These are phyloP conservation scores for Macrotis lagotis DNA, from an alignment of 2,113 vertebrate genomes.

Conservation along the genomic window DNA sequence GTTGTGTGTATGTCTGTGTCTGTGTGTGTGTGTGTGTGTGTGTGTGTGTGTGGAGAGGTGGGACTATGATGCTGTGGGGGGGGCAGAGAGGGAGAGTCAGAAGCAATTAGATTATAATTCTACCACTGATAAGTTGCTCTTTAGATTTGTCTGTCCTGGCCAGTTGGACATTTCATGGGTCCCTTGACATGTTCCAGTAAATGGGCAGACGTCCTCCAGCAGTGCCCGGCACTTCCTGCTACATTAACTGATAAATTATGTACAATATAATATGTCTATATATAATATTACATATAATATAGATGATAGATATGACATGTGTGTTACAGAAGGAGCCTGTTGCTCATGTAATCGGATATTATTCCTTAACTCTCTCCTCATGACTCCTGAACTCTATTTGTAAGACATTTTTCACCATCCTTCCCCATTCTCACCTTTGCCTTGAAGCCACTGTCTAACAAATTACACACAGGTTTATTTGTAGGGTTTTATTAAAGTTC, in stretches of 20 bases:
- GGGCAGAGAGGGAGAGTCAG: not conserved
- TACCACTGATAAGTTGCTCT: not conserved
- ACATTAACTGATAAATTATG: too few relatives aligned
- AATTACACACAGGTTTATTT: not conserved
- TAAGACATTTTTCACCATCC: not conserved
- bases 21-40: too few relatives aligned
- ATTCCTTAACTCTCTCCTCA: not conserved
- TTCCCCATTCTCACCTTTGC: not conserved
- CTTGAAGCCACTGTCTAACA: not conserved
- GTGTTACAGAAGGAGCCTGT: too few relatives aligned
- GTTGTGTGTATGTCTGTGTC: too few relatives aligned
- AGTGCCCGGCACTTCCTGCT: not conserved
- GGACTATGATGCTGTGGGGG: not conserved
- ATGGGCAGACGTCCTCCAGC: not conserved
- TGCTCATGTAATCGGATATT: too few relatives aligned
- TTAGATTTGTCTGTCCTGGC: not conserved
- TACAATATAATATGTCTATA: too few relatives aligned
- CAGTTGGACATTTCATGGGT: not conserved
- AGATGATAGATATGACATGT: too few relatives aligned
- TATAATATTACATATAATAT: too few relatives aligned
- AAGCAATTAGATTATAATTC: not conserved
- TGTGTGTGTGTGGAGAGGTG: too few relatives aligned
- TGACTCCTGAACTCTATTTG: not conserved
- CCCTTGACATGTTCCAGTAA: not conserved
- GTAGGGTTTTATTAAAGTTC: not conserved